Evolutionary conservation across 2,797 vertebrate species (phyloP).

Genomic region (Centroberyx gerrardi): DNA sequence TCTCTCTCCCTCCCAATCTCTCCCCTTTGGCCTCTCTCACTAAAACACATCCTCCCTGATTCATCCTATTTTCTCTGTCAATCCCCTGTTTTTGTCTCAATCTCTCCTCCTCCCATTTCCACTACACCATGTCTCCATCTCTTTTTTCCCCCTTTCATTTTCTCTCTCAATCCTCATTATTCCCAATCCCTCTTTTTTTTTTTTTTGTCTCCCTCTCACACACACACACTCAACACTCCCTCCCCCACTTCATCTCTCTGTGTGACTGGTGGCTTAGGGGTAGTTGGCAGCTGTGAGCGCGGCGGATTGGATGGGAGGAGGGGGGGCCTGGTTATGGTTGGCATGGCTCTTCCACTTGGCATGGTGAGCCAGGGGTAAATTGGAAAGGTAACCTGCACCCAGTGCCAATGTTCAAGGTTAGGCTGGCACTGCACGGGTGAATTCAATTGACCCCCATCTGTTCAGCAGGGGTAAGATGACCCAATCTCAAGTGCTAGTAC

Average conservation of each 20-base stretch:
- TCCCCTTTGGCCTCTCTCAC: constrained; percentile 19
- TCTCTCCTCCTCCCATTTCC: constrained; percentile 33
- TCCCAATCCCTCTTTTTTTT: constrained; percentile 49
- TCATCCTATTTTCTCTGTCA: constrained; percentile 64
- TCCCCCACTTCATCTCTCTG: constrained; percentile 48
- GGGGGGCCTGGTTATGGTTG: constrained; percentile 61
- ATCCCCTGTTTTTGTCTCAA: constrained; percentile 57
- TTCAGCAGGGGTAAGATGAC: constrained; percentile 59
- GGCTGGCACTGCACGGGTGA: constrained; percentile 63
- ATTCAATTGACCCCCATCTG: constrained; percentile 77
- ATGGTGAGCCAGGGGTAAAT: constrained; percentile 61
- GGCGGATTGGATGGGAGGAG: constrained; percentile 52
- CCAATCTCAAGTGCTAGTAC: constrained; percentile 51
- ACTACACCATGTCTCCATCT: constrained; percentile 29
- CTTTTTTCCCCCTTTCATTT: constrained; percentile 50
- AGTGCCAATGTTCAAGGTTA: constrained; percentile 76
- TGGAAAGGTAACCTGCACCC: constrained; percentile 71
- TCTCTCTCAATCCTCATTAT: constrained; percentile 65
- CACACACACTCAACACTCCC: constrained; percentile 24
- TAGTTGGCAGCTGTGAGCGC: constrained; percentile 67
- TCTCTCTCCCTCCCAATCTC: background rate
- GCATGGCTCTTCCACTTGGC: constrained; percentile 66
- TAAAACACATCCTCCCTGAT: constrained; percentile 60
- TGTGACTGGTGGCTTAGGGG: constrained; percentile 54
- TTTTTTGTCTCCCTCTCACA: constrained; percentile 28